phyloP scores from a whole-genome alignment of 2,797 vertebrate genomes.

The Mormyrus proboscirostris region DNA sequence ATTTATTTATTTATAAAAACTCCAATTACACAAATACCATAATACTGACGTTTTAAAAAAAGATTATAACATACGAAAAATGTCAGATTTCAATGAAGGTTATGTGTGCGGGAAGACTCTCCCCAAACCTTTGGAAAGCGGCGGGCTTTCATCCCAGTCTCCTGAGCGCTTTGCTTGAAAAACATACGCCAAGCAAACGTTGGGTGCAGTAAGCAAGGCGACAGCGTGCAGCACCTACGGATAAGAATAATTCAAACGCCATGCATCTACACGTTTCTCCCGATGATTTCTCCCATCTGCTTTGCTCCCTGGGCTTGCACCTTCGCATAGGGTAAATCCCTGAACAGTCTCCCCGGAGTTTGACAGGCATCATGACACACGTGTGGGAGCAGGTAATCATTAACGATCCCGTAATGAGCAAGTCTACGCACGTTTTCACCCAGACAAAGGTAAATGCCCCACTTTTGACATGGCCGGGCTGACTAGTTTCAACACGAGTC shows the following conservation, averaged over 20 bases:
- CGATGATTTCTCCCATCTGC: background rate
- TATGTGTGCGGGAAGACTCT: background rate
- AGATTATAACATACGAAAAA: background rate
- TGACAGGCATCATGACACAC: conserved; percentile 11
- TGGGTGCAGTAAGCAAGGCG: conserved; percentile 61
- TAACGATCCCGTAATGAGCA: conserved; percentile 22
- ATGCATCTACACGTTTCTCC: background rate
- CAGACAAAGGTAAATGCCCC: background rate
- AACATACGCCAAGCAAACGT: conserved; percentile 69
- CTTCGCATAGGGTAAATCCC: background rate
- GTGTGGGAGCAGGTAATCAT: conserved; percentile 18
- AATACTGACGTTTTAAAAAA: background rate
- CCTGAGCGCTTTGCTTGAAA: conserved; percentile 61
- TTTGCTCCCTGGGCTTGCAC: background rate
- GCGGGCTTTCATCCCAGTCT: conserved; percentile 59
- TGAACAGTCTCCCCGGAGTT: background rate
- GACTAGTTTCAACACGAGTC: conserved; percentile 3
- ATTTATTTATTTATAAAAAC: background rate
- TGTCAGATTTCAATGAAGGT: background rate
- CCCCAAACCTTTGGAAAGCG: conserved; percentile 28
- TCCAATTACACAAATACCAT: background rate
- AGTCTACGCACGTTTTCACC: conserved; percentile 15
- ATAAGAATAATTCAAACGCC: background rate
- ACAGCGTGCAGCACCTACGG: conserved; percentile 62
- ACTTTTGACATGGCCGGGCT: conserved; percentile 15